A percentile compares a stretch with the other conserved stretches of the same genome.
Evolutionary conservation across 2,888 invertebrate genomes (phyloP).

Genomic region (Epiblema foenella): DNA sequence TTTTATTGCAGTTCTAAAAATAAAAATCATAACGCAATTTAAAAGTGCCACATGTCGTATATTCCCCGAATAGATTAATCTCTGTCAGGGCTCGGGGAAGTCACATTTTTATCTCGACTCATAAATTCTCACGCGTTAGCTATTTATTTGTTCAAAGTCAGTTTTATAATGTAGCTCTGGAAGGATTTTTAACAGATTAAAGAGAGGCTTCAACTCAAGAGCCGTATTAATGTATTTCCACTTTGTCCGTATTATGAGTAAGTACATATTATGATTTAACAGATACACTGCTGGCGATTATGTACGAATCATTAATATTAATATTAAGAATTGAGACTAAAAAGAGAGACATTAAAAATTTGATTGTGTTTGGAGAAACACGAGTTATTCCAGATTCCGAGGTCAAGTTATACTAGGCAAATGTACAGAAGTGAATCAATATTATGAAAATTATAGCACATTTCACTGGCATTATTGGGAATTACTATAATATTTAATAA

Average conservation of each 20-base stretch:
- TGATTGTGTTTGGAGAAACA: no score
- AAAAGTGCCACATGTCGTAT: conserved; percentile 19
- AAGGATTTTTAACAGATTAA: conserved; percentile 20
- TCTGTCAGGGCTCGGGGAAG: conserved; percentile 31
- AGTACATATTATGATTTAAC: neutral
- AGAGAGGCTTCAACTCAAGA: neutral
- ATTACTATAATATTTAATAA: no score
- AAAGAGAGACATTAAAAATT: no score
- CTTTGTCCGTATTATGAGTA: neutral
- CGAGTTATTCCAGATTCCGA: no score
- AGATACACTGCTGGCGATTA: neutral
- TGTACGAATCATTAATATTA: neutral
- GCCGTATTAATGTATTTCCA: neutral
- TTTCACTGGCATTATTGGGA: neutral
- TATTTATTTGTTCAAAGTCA: conserved; percentile 36
- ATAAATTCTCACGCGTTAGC: conserved; percentile 41
- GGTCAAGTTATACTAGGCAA: neutral
- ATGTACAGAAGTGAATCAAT: neutral
- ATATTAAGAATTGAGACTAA: no score
- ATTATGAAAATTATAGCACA: neutral
- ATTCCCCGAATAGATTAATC: conserved; percentile 34
- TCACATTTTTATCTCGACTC: conserved; percentile 43
- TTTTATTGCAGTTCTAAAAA: no score
- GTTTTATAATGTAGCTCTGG: conserved; percentile 18
- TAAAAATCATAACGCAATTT: conserved; percentile 7